Base-by-base conservation (phyloP, 2,888 invertebrate genomes). In the Danaus chrysippus region DNA sequence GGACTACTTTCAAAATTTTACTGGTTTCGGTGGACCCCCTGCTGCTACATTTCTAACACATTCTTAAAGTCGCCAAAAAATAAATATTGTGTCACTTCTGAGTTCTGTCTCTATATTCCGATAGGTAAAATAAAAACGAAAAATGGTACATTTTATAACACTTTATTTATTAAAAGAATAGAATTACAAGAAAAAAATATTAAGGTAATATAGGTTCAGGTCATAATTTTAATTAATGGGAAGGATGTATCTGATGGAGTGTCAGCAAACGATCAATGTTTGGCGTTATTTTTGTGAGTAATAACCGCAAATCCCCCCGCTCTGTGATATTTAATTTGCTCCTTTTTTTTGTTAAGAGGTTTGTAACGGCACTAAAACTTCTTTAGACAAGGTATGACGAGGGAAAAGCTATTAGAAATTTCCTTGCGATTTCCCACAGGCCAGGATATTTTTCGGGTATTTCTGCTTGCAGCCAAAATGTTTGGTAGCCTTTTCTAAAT, bases 401-500 rank as follows among this genome's bases (percentile, higher is more conserved):
- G 3, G 43, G 5, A 43, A 43, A 43, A 8, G 43, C 43, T 43
- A n/a, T n/a, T n/a, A n/a, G n/a, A n/a, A n/a, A n/a, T n/a, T n/a
- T 43, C n/a, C 10, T 43, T n/a, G 43, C 43, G n/a, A 43, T 43
- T 43, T 43, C n/a, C 43, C 11, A 43, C 43, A 43, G 43, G 3
- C n/a, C 9, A 5, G 43, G 8, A 10, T 6, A 2, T 10, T 43
- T 43, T 1, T 10, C 10, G 11, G 9, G 11, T 43, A 43, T 3
- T 43, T 43, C 43, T 43, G 43, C 43, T 54, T n/a, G 54, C 54
- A 54, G 54, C 44, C 54, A 54, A 54, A 42, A 43, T 59, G 43
- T 56, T 62, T 62, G 60, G 56, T 64, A 66, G 43, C 63, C 66
- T 58, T 52, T 65, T 67, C 60, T 67, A 56, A 65, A 63, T 56